Evolutionary conservation across 35 echinoderm and acorn worm genomes (phyloP), one percentile per base, ranked within the genome.

Genomic region (Strongylocentrotus purpuratus): DNA sequence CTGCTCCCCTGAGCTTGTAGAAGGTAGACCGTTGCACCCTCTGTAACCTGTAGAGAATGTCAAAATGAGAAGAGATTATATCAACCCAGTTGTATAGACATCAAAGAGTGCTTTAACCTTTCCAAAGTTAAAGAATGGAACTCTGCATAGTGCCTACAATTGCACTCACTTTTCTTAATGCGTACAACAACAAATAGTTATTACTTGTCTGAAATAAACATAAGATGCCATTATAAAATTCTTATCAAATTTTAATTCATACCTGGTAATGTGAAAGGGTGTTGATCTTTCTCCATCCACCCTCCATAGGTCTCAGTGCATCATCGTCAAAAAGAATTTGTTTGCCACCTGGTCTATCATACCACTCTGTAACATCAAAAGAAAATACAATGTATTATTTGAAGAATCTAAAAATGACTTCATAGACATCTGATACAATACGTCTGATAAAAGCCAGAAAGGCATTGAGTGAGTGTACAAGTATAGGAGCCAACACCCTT

Each of bases 241-340:
- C 3, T 20, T 60, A 58, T 41, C 65, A 31, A 85, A 46, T 59
- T 17, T 22, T n/a, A n/a, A n/a, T n/a, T 92, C 94, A 87, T 95
- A 98, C 97, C 90, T 95, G 85, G 78, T 99, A 99, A 85, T 97
- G 95, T 31, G 94, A 88, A 10, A 99, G 94, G 52, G 97, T 99
- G 85, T 99, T 99, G 11, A 99, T 15, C 94, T 94, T 97, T 71
- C 96, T 97, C 95, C 97, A 97, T 58, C 97, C 98, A 31, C 95
- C 95, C 32, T 99, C 98, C 5, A 90, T 88, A 31, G 86, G 94
- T 20, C 94, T 94, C 11, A 85, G 86, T 46, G 58, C 61, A 85
- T 99, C 97, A 33, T 99, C 98, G 88, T 99, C 98, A 46, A 97
- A 95, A 12, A 99, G 97, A 17, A 96, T 91, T 48, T 95, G 95